phyloP scores from a whole-genome alignment of 2,113 vertebrate genomes.

The Centropus unirufus region DNA sequence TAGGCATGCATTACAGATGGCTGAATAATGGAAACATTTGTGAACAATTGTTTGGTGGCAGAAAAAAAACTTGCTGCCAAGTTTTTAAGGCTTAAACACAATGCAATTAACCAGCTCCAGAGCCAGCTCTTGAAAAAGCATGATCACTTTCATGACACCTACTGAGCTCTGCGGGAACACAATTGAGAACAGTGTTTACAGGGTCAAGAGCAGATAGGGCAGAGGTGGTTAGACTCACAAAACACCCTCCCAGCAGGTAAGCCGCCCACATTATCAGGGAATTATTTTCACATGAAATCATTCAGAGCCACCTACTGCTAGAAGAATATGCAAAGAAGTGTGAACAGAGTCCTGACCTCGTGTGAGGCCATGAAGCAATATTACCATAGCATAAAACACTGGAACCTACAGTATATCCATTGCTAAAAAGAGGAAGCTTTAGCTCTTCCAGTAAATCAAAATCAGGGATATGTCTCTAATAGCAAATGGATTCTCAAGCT shows the following conservation, averaged over 20 bases:
- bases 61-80: neutral
- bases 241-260: neutral
- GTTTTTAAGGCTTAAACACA: constrained; percentile 19
- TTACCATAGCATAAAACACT: rapidly evolving
- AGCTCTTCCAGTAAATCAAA: neutral
- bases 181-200: neutral
- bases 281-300: neutral
- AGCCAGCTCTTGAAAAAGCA: neutral
- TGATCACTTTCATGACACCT: neutral
- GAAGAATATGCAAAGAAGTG: neutral
- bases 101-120: constrained; percentile 7
- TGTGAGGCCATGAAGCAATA: neutral
- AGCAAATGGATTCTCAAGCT: neutral
- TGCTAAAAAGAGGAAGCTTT: neutral
- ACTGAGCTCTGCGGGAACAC: neutral
- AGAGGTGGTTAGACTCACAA: neutral
- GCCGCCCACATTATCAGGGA: neutral
- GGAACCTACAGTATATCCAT: neutral
- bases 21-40: constrained; percentile 51
- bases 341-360: neutral
- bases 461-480: neutral
- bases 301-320: neutral
- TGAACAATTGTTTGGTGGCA: constrained; percentile 46
- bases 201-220: neutral
- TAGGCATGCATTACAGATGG: constrained; percentile 39